Evolutionary conservation across 2,888 invertebrate genomes (phyloP).

Genomic region (Periphyllus acericola): DNA sequence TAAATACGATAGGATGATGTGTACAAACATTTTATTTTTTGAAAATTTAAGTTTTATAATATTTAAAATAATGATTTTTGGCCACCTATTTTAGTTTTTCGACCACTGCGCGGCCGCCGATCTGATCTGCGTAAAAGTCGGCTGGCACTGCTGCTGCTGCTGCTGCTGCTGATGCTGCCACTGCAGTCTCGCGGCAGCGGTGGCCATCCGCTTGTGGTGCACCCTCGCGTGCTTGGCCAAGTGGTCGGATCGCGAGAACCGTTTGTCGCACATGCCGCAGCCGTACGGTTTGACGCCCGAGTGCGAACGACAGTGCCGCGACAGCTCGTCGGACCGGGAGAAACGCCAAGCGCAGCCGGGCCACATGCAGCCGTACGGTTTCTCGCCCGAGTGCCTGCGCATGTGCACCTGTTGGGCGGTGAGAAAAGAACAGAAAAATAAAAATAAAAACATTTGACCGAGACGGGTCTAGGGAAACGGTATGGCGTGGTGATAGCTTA

Average conservation of each 20-base stretch:
- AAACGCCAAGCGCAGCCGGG: slow-evolving; percentile 90
- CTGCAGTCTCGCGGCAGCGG: slow-evolving; percentile 4
- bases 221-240: slow-evolving; percentile 91
- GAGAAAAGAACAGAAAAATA: not conserved
- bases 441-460: no score
- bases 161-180: not conserved
- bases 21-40: no score
- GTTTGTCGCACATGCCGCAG: slow-evolving; percentile 87
- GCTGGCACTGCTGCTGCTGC: not conserved
- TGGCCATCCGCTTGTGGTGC: slow-evolving; percentile 68
- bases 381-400: slow-evolving; percentile 84
- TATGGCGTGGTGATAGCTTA: no score
- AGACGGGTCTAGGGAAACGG: no score
- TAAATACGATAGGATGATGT: no score
- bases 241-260: slow-evolving; percentile 93
- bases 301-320: slow-evolving; percentile 92
- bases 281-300: slow-evolving; percentile 94
- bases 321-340: slow-evolving; percentile 92
- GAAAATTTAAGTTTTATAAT: no score
- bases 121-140: not conserved
- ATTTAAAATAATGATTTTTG: no score
- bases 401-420: slow-evolving; percentile 74
- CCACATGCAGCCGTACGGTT: slow-evolving; percentile 80
- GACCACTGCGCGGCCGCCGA: no score
- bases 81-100: no score